phyloP scores from a whole-genome alignment of 2,797 vertebrate genomes.

The Mastacembelus armatus region DNA sequence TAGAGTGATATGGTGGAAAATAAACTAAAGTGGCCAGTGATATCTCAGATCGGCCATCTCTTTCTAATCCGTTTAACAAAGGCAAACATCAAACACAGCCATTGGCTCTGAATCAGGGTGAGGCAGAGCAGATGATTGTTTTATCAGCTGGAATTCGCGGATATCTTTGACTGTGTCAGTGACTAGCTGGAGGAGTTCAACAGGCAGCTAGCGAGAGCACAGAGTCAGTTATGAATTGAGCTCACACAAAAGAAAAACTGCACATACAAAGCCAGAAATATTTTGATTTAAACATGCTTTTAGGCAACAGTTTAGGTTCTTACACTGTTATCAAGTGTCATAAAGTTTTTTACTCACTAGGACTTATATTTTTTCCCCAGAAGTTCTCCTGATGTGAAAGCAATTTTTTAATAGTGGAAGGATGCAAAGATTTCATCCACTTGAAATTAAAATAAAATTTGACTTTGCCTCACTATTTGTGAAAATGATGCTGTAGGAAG shows the following conservation, averaged over 20 bases:
- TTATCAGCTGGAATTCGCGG: constrained; percentile 84
- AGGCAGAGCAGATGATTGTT: constrained; percentile 78
- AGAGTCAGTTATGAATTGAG: constrained; percentile 37
- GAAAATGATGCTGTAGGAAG: too few relatives aligned
- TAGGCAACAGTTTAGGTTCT: background rate
- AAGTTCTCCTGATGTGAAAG: background rate
- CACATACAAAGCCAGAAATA: constrained; percentile 16
- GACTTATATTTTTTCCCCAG: background rate
- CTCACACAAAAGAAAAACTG: constrained; percentile 31
- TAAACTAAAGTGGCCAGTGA: constrained; percentile 67
- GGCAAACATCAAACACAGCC: constrained; percentile 76
- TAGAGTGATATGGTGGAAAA: constrained; percentile 62
- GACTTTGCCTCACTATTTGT: too few relatives aligned
- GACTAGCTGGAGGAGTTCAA: constrained; percentile 55
- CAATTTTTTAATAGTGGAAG: background rate
- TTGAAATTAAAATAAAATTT: background rate
- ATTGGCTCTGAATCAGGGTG: constrained; percentile 71
- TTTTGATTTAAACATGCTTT: constrained; percentile 3
- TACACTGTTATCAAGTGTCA: background rate
- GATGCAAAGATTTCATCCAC: background rate
- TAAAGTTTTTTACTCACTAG: background rate
- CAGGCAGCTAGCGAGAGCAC: constrained; percentile 42
- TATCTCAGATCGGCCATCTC: constrained; percentile 68
- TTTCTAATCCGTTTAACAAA: constrained; percentile 78
- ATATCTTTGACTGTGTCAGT: constrained; percentile 66